phyloP scores from a whole-genome alignment of 2,888 invertebrate genomes.

The Parnassius apollo region DNA sequence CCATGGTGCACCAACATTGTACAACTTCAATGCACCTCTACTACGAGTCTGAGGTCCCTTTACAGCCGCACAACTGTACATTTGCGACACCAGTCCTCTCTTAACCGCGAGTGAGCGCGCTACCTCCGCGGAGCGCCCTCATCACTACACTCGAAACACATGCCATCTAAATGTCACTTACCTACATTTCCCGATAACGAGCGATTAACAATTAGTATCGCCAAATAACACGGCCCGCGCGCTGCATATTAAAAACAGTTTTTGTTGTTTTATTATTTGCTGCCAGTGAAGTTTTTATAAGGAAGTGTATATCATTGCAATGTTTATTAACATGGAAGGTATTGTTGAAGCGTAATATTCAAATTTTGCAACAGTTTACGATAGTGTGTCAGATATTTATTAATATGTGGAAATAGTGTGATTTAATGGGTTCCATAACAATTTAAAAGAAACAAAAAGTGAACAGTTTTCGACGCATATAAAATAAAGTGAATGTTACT shows the following conservation, averaged over 20 bases:
- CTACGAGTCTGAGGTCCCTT: no score
- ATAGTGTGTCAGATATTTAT: no score
- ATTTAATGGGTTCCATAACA: no score
- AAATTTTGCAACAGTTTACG: conserved; percentile 25
- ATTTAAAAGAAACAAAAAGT: no score
- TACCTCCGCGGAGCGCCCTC: conserved; percentile 72
- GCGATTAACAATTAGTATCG: conserved; percentile 63
- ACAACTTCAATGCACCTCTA: no score
- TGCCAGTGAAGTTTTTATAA: conserved; percentile 33
- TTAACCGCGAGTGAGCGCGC: conserved; percentile 78
- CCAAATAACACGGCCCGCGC: conserved; percentile 55
- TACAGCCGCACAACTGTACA: no score
- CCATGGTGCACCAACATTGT: no score
- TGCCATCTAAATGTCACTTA: conserved; percentile 68
- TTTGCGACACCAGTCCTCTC: conserved; percentile 56
- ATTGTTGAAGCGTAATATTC: conserved; percentile 69
- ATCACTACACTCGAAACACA: conserved; percentile 61
- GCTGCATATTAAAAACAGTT: conserved; percentile 12
- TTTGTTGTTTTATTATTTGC: conserved; percentile 37
- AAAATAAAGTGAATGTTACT: no score
- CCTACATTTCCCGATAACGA: conserved; percentile 65
- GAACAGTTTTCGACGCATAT: no score
- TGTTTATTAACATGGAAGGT: conserved; percentile 58
- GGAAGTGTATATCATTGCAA: conserved; percentile 34
- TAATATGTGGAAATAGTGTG: no score